These are phyloP conservation scores for Motacilla alba DNA, from an alignment of 2,113 vertebrate genomes.

Conservation along the genomic window DNA sequence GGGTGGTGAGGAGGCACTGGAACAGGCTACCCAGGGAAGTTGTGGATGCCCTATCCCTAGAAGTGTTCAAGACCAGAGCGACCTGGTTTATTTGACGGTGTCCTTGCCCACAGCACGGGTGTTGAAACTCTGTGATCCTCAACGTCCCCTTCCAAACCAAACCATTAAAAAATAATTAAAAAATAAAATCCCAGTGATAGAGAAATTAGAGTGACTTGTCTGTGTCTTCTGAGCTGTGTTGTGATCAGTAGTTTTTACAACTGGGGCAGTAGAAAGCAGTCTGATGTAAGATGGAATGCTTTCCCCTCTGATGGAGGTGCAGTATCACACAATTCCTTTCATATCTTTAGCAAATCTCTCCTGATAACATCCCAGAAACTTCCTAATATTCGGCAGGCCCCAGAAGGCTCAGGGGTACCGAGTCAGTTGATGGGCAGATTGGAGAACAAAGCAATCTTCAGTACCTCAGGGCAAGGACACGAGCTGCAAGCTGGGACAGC, in stretches of 20 bases:
- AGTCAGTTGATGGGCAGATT: too few relatives aligned
- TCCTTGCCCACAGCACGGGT: neutral
- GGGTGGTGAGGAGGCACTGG: neutral
- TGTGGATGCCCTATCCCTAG: neutral
- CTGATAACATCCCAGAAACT: neutral
- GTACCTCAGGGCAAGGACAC: neutral
- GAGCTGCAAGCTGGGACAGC: too few relatives aligned
- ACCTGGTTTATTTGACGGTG: neutral
- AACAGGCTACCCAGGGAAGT: neutral
- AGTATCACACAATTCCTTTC: neutral
- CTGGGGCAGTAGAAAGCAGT: neutral
- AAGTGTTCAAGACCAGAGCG: neutral
- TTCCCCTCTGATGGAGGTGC: neutral
- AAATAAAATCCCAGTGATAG: neutral
- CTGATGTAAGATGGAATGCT: neutral
- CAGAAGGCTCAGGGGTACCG: neutral
- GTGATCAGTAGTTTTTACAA: neutral
- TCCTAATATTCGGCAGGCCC: accelerated
- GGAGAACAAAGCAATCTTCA: neutral
- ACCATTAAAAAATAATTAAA: neutral
- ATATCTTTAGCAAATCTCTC: neutral
- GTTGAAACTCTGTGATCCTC: neutral
- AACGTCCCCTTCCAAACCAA: neutral
- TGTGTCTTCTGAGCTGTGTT: neutral
- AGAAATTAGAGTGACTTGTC: neutral